Percentiles rank a stretch among this genome's conserved stretches.
These are phyloP conservation scores for Sitobion miscanthi DNA, from an alignment of 1,140 invertebrate genomes.

Conservation along the genomic window DNA sequence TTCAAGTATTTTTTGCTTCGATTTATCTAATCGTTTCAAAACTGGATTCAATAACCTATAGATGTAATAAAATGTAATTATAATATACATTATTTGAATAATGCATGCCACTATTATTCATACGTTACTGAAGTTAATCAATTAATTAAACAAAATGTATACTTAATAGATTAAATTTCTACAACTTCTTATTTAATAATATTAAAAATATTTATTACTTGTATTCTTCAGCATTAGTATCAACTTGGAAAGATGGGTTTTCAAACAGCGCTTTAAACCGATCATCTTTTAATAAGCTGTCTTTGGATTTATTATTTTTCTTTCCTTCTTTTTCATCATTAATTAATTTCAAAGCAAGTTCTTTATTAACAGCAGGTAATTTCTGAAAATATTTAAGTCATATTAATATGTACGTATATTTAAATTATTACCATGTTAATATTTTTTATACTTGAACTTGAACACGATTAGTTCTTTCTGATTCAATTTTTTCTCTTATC, in stretches of 20 bases:
- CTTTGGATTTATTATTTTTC: conserved; percentile 71
- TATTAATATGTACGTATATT: neutral
- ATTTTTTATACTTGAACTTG: conserved; percentile 66
- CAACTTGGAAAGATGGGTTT: conserved; percentile 93
- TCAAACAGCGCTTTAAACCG: conserved; percentile 89
- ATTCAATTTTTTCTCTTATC: conserved; percentile 87
- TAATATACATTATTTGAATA: neutral
- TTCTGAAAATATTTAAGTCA: conserved; percentile 65
- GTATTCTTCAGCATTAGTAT: conserved; percentile 85
- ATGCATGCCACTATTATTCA: neutral
- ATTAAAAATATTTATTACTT: conserved; percentile 61
- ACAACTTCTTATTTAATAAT: neutral
- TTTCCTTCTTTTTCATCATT: conserved; percentile 70
- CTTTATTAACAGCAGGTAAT: conserved; percentile 81
- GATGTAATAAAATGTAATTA: conserved; percentile 4
- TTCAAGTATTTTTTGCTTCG: conserved; percentile 69
- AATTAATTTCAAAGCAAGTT: conserved; percentile 85
- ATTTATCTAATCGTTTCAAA: conserved; percentile 78
- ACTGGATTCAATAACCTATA: conserved; percentile 85
- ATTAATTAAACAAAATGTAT: neutral
- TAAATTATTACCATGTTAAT: neutral
- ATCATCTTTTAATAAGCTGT: conserved; percentile 80
- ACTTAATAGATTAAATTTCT: neutral
- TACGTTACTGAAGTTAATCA: neutral
- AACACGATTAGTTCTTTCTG: conserved; percentile 78